These are phyloP conservation scores for Vidua chalybeata DNA, from an alignment of 2,113 vertebrate species.

Conservation along the genomic window DNA sequence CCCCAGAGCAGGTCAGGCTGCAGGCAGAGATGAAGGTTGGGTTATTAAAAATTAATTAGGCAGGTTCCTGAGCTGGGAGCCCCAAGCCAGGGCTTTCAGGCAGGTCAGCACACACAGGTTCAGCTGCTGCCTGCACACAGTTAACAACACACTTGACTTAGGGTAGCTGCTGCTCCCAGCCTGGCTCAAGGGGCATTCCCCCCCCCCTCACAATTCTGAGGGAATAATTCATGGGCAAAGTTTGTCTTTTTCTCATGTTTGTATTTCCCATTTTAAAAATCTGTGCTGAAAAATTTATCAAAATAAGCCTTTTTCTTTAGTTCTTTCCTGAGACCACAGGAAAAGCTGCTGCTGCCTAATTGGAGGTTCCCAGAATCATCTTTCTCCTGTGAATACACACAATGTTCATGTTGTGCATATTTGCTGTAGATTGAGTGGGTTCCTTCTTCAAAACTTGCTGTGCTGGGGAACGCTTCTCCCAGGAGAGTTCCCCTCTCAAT, in stretches of 20 bases:
- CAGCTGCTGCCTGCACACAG: background rate
- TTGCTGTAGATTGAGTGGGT: background rate
- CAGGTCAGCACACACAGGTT: rapidly evolving
- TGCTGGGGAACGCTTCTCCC: background rate
- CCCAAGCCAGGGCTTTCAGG: background rate
- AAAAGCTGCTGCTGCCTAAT: conserved; percentile 16
- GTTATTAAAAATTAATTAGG: background rate
- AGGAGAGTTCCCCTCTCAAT: background rate
- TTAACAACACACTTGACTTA: rapidly evolving
- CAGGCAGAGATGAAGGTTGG: background rate
- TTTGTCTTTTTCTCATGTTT: conserved; percentile 11
- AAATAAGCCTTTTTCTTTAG: background rate
- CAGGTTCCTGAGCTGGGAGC: background rate
- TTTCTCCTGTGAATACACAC: background rate
- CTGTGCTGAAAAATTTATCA: conserved; percentile 35
- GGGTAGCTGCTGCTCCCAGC: background rate
- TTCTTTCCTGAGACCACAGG: background rate
- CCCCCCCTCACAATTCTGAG: background rate
- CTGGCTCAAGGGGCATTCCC: background rate
- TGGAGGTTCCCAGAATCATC: background rate
- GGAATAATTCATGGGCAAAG: background rate
- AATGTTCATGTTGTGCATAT: background rate
- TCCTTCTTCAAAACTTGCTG: background rate
- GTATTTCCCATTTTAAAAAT: background rate
- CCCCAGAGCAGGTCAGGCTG: background rate